Evolutionary conservation across 2,113 vertebrate genomes (phyloP).

Genomic region (Notarius lentiginosus): DNA sequence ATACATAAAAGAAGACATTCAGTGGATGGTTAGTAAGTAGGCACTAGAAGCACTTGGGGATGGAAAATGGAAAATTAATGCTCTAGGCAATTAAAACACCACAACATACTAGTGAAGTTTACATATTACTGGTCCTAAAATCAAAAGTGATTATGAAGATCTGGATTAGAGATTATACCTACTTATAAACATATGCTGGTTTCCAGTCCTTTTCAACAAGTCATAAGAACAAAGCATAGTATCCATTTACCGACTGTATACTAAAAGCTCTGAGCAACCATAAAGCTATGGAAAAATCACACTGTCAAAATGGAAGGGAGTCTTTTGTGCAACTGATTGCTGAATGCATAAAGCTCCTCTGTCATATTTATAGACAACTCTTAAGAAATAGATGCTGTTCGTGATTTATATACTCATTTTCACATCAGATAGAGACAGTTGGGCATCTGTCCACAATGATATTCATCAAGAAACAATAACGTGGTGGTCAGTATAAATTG

Average conservation of each 20-base stretch:
- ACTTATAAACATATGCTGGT: background rate
- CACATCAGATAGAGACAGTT: conserved; percentile 32
- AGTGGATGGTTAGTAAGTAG: conserved; percentile 33
- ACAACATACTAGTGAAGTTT: background rate
- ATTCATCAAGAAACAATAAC: background rate
- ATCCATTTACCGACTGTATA: background rate
- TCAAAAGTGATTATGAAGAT: background rate
- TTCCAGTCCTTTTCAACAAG: background rate
- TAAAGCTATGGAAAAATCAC: conserved; percentile 43
- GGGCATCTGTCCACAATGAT: conserved; percentile 28
- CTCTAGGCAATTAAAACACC: background rate
- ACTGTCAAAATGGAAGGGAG: conserved; percentile 25
- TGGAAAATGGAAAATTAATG: background rate
- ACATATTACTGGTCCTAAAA: background rate
- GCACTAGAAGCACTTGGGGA: background rate
- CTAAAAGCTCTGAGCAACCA: background rate
- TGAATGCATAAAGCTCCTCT: conserved; percentile 41
- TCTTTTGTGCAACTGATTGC: conserved; percentile 43
- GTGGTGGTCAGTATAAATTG: background rate
- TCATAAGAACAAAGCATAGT: background rate
- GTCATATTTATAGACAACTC: conserved; percentile 52
- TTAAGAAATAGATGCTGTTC: conserved; percentile 46
- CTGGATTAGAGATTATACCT: background rate
- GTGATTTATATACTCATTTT: conserved; percentile 48
- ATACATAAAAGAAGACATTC: conserved; percentile 32